phyloP scores from a whole-genome alignment of 2,888 invertebrate species.

The Ennomos erosarius region DNA sequence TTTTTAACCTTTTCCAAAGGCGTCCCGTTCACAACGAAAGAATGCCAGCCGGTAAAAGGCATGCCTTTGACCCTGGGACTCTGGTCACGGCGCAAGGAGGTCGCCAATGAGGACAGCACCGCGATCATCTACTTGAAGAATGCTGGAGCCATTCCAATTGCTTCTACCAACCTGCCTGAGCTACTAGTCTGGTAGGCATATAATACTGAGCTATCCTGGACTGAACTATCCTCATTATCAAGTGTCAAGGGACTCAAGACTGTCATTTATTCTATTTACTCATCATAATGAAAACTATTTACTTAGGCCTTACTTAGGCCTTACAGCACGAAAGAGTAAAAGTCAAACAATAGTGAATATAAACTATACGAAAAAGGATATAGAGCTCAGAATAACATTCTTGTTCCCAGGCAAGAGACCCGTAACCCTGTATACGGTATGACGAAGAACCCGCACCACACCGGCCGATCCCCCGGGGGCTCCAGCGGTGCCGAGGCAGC shows the following conservation, averaged over 20 bases:
- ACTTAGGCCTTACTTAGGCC: too few species aligned
- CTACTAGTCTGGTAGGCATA: conserved; percentile 92
- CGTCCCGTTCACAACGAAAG: conserved; percentile 97
- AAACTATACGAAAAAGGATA: too few species aligned
- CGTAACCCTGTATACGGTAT: conserved; percentile 95
- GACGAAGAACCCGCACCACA: conserved; percentile 96
- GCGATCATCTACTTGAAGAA: conserved; percentile 88
- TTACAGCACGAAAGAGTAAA: too few species aligned
- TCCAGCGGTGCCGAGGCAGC: conserved; percentile 96
- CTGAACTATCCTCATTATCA: too few species aligned
- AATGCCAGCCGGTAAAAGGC: conserved; percentile 92
- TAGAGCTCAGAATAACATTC: too few species aligned
- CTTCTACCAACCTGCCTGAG: conserved; percentile 95
- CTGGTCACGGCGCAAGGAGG: conserved; percentile 85
- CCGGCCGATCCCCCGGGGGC: conserved; percentile 94
- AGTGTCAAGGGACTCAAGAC: too few species aligned
- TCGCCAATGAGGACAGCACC: conserved; percentile 91
- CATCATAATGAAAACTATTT: too few species aligned
- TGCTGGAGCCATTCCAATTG: conserved; percentile 95
- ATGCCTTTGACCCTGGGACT: conserved; percentile 89
- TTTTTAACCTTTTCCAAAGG: conserved; percentile 74
- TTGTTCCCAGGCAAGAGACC: conserved; percentile 88
- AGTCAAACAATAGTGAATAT: too few species aligned
- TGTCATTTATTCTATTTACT: too few species aligned
- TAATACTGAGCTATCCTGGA: background rate